Base-by-base conservation (phyloP, 2,113 vertebrate genomes). In the Baryphthengus martii region DNA sequence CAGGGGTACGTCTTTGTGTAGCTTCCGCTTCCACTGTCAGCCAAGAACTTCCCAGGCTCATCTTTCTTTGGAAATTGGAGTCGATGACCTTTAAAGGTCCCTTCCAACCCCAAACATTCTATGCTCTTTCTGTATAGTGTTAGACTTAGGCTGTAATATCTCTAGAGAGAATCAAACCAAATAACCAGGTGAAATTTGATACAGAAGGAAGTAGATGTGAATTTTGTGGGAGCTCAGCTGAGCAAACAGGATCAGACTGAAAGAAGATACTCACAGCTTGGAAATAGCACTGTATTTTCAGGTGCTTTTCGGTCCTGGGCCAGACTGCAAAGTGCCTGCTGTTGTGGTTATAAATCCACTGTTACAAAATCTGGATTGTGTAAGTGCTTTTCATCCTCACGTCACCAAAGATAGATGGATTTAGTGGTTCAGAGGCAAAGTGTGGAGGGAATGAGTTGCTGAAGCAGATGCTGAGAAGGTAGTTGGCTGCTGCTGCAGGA, bases 1-100 rank as follows among this genome's bases (percentile, higher is more conserved):
- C 0, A 1, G 40, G 47, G 47, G 45, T 45, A 15, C 9, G 7
- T 42, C 50, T n/a, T 39, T 10, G 29, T 1, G 1, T 29, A 21
- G 23, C 44, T 76, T 47, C 0, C 1, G 29, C 61, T 73, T 61
- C 35, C 8, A 2, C 62, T 29, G 21, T 11, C 6, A 13, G 10
- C 33, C 18, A 25, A 59, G n/a, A 59, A 13, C 6, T 20, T 53
- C n/a, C 3, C 8, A n/a, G 52, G 33, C 39, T 26, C 9, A 1
- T 37, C 75, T 49, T 72, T 61, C 25, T 74, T 63, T 63, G 61
- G 37, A 39, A 11, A 37, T 28, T 39, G 26, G 17, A 63, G n/a
- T 37, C 21, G 58, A 16, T 61, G 21, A 37, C 15, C 58, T 37
- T 25, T 37, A 26, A 17, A 61, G 35, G 58, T 39, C 61, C 61